Evolutionary conservation across 2,113 vertebrate species (phyloP).

Genomic region (Xyrauchen texanus): DNA sequence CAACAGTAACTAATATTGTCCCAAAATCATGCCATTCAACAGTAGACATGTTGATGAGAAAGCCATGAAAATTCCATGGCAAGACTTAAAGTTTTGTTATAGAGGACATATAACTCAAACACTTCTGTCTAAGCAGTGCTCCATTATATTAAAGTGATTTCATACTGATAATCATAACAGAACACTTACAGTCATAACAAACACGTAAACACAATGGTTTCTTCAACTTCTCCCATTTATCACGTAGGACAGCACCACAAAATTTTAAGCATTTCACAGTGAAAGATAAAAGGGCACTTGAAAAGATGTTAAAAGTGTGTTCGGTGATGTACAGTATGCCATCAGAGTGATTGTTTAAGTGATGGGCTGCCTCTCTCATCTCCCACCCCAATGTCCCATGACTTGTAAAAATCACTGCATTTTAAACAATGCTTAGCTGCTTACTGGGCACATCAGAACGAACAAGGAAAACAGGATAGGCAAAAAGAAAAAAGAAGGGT

Average conservation of each 20-base stretch:
- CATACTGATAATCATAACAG: constrained; percentile 49
- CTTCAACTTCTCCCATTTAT: constrained; percentile 40
- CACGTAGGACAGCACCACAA: constrained; percentile 57
- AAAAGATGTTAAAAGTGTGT: constrained; percentile 67
- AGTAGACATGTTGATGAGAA: constrained; percentile 49
- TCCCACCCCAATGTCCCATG: constrained; percentile 57
- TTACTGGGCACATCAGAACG: constrained; percentile 74
- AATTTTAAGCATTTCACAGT: constrained; percentile 61
- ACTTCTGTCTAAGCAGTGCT: constrained; percentile 46
- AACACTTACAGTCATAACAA: constrained; percentile 45
- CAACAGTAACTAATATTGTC: constrained; percentile 39
- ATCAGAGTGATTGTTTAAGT: constrained; percentile 55
- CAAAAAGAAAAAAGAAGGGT: constrained; percentile 63
- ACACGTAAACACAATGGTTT: constrained; percentile 43
- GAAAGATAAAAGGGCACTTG: constrained; percentile 66
- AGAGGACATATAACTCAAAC: constrained; percentile 50
- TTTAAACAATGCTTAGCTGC: constrained; percentile 67
- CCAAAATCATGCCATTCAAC: constrained; percentile 43
- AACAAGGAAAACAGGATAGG: constrained; percentile 67
- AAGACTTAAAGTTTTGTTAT: constrained; percentile 55
- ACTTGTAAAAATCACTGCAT: constrained; percentile 70
- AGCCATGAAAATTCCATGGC: constrained; percentile 52
- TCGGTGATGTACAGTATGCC: constrained; percentile 54
- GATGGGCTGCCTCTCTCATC: constrained; percentile 58
- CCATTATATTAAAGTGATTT: constrained; percentile 54